Conservation (phyloP, 1,140 invertebrate species). For the Psix sp. region DNA sequence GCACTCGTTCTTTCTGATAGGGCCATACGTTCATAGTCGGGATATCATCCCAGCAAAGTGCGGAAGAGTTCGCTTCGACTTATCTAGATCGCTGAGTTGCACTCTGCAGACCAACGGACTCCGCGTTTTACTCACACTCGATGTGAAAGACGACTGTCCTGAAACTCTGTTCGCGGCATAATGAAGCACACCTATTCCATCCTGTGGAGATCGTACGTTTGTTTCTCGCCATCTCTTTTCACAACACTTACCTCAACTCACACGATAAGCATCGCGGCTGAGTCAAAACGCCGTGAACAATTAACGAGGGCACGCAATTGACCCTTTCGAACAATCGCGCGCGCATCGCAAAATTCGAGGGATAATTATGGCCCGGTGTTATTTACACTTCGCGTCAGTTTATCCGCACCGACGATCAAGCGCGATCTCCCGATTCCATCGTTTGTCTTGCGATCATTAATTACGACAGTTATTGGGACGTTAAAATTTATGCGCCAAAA, state of each 20-base stretch:
- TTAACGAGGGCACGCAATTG: constrained; percentile 66
- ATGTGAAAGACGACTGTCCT: constrained; percentile 53
- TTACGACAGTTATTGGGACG: constrained; percentile 16
- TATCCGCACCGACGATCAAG: constrained; percentile 2
- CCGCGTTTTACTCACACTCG: constrained; percentile 40
- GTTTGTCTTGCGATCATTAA: no score
- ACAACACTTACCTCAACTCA: constrained; percentile 57
- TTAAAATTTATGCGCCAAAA: constrained; percentile 29
- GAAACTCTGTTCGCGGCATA: constrained; percentile 59
- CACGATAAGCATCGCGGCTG: constrained; percentile 65
- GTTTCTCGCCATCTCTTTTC: constrained; percentile 38
- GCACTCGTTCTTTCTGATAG: background rate
- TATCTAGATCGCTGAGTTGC: constrained; percentile 53
- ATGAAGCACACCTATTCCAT: constrained; percentile 66
- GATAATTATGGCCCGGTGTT: constrained; percentile 16
- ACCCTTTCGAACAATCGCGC: constrained; percentile 41
- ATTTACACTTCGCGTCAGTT: constrained; percentile 13
- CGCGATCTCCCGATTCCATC: background rate
- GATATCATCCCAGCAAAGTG: constrained; percentile 48
- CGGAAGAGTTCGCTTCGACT: constrained; percentile 47
- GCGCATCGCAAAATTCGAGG: constrained; percentile 18
- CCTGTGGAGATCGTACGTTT: constrained; percentile 59
- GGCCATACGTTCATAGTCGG: constrained; percentile 13
- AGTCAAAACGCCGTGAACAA: constrained; percentile 65
- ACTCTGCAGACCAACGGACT: constrained; percentile 37